Percentiles rank a stretch among this genome's conserved stretches.
phyloP scores from a whole-genome alignment of 2,113 vertebrate species.

The Ciconia stormi region DNA sequence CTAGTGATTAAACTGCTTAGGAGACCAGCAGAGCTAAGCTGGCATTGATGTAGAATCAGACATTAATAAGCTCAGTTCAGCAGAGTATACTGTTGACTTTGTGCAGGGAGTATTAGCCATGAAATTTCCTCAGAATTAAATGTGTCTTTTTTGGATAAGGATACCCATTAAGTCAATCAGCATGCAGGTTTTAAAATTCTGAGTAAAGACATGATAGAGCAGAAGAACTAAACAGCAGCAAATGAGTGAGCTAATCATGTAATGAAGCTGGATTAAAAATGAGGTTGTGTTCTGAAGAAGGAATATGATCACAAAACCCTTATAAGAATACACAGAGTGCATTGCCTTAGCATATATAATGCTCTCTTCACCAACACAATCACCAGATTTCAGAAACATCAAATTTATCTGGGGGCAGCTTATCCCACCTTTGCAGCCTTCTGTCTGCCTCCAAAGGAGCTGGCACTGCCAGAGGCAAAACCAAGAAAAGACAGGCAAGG shows the following conservation, averaged over 20 bases:
- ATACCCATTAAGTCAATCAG: background rate
- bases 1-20: background rate
- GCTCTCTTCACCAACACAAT: accelerated
- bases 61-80: background rate
- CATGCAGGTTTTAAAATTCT: background rate
- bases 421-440: background rate
- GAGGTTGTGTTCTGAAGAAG: background rate
- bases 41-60: background rate
- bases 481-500: accelerated
- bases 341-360: background rate
- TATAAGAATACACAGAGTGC: background rate
- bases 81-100: background rate
- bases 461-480: background rate
- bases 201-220: background rate
- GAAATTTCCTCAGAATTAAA: background rate
- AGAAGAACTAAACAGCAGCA: background rate
- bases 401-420: background rate
- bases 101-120: background rate
- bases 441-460: background rate
- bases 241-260: background rate
- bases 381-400: background rate
- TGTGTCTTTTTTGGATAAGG: background rate
- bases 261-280: background rate
- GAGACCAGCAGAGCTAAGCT: background rate
- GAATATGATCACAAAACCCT: background rate